Percentiles rank a stretch among this genome's conserved stretches.
Evolutionary conservation across 2,113 vertebrate species (phyloP).

Genomic region (Serinus canaria): DNA sequence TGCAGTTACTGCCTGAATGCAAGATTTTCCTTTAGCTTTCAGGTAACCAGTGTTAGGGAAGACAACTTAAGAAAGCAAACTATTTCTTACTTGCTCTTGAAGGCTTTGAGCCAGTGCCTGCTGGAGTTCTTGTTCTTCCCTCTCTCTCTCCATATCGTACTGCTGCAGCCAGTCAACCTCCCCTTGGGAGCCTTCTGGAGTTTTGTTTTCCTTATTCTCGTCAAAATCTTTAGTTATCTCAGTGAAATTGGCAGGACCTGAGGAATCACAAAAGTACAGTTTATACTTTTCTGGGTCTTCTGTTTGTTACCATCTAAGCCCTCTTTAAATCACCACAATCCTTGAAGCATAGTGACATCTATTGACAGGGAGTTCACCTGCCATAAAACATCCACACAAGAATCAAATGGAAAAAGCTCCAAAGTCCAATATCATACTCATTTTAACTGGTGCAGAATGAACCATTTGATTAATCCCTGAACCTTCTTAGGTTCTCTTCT

Average conservation of each 20-base stretch:
- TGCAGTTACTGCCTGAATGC: neutral
- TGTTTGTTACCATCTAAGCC: neutral
- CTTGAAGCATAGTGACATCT: constrained; percentile 52
- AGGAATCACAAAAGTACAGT: constrained; percentile 32
- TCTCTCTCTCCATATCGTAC: constrained; percentile 89
- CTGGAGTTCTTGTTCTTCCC: constrained; percentile 97
- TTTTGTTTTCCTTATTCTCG: constrained; percentile 99
- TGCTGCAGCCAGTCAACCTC: constrained; percentile 96
- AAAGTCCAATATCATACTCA: neutral
- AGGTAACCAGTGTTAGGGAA: neutral
- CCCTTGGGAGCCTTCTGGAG: constrained; percentile 86
- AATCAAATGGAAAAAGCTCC: neutral
- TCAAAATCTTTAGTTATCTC: constrained; percentile 88
- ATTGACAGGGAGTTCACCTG: neutral
- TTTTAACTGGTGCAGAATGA: neutral
- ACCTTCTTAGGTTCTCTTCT: neutral
- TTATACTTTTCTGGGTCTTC: neutral
- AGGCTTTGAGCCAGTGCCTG: constrained; percentile 96
- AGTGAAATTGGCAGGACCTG: constrained; percentile 73
- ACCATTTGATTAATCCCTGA: neutral
- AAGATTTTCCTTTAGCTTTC: neutral
- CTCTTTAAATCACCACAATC: neutral
- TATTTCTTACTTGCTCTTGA: constrained; percentile 89
- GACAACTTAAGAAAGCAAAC: neutral
- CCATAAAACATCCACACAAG: neutral